phyloP scores from a whole-genome alignment of 2,113 vertebrate species.

The Prunella fulvescens region DNA sequence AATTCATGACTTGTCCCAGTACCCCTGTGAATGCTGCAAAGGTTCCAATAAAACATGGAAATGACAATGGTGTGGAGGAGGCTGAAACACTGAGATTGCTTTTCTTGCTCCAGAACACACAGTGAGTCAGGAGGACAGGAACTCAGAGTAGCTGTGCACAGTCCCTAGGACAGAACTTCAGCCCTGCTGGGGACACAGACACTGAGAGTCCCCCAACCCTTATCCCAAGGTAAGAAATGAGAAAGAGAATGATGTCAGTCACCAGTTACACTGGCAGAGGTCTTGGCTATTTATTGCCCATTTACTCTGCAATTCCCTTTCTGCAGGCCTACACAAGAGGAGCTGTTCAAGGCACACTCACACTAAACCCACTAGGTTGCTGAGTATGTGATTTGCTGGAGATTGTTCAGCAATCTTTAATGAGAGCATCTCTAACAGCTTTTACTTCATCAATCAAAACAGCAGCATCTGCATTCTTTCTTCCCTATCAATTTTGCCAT shows the following conservation, averaged over 20 bases:
- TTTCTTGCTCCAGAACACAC: not conserved
- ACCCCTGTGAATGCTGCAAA: not conserved
- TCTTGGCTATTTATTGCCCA: not conserved
- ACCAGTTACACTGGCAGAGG: not conserved
- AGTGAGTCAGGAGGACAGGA: not conserved
- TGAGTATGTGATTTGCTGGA: not conserved
- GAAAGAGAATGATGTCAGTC: not conserved
- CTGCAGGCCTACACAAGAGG: not conserved
- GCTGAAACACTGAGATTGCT: not conserved
- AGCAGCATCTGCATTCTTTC: not conserved
- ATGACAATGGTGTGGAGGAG: not conserved
- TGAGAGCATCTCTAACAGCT: not conserved
- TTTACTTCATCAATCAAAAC: conserved; percentile 29
- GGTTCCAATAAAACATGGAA: not conserved
- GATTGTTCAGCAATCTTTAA: not conserved
- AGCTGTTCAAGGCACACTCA: not conserved
- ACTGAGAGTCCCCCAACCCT: not conserved
- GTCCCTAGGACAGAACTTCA: not conserved
- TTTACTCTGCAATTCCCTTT: not conserved
- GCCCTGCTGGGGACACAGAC: not conserved
- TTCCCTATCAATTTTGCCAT: not conserved
- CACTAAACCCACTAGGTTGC: not conserved
- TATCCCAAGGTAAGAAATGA: not conserved
- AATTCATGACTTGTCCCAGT: not conserved
- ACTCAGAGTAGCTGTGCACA: not conserved